A percentile compares a stretch with the other conserved stretches of the same genome.
Conservation (phyloP, 2,888 invertebrate species). For the Linyphia triangularis region DNA sequence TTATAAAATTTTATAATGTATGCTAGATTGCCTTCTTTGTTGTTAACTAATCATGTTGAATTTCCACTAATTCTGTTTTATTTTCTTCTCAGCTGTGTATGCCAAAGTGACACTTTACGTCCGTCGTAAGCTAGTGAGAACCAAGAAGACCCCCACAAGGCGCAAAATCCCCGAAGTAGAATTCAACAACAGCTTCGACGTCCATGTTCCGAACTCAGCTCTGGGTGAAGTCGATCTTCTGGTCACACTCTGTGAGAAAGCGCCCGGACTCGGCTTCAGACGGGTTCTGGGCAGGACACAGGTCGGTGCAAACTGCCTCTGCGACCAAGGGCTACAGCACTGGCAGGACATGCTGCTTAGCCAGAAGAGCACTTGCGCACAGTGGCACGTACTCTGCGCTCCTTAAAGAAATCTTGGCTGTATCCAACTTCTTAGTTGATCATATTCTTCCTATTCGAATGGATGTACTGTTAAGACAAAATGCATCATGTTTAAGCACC, state of each 20-base stretch:
- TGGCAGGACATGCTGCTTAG: conserved; percentile 76
- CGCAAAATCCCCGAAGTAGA: conserved; percentile 77
- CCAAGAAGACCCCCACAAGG: conserved; percentile 78
- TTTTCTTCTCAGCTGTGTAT: conserved; percentile 77
- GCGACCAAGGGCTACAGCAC: conserved; percentile 73
- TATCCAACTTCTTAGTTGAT: no score
- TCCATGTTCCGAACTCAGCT: conserved; percentile 77
- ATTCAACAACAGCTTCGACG: conserved; percentile 79
- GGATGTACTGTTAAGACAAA: no score
- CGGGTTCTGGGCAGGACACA: conserved; percentile 76
- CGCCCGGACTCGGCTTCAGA: conserved; percentile 70
- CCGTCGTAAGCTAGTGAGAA: conserved; percentile 78
- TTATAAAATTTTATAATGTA: no score
- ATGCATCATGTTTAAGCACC: no score
- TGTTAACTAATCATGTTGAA: no score
- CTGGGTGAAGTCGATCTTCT: conserved; percentile 75
- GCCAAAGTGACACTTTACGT: conserved; percentile 78
- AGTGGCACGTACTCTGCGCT: conserved; percentile 61
- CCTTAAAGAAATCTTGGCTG: no score
- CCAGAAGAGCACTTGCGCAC: conserved; percentile 72
- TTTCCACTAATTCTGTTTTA: no score
- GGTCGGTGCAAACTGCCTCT: conserved; percentile 75
- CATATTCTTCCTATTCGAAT: no score
- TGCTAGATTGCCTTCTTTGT: no score
- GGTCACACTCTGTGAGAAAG: conserved; percentile 75